Conservation (phyloP, 2,797 vertebrate species). For the Acridotheres tristis region DNA sequence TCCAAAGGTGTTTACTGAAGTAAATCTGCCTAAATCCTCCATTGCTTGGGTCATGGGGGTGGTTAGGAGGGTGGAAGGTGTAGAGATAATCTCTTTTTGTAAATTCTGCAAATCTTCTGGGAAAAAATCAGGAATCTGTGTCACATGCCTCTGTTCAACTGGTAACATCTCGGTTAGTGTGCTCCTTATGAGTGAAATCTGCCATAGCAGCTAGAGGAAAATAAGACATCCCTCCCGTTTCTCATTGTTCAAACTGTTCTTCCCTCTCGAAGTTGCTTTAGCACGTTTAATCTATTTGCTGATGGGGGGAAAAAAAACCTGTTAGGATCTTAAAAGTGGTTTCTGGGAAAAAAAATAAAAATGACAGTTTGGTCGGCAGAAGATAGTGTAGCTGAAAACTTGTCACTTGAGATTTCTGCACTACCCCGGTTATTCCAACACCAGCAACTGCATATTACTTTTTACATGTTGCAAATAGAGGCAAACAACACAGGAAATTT, state of each 20-base stretch:
- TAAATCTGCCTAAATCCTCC: constrained; percentile 96
- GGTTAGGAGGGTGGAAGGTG: constrained; percentile 81
- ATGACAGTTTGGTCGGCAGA: constrained; percentile 68
- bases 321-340: constrained; percentile 68
- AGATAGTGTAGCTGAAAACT: constrained; percentile 76
- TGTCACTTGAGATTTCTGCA: constrained; percentile 76
- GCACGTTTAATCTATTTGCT: constrained; percentile 68
- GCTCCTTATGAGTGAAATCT: constrained; percentile 59
- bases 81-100: constrained; percentile 91
- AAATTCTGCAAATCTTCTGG: constrained; percentile 82
- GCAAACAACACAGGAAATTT: constrained; percentile 74
- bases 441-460: constrained; percentile 72
- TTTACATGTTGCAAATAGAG: constrained; percentile 75
- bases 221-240: constrained; percentile 57
- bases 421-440: constrained; percentile 59
- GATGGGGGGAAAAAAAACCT: constrained; percentile 9
- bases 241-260: constrained; percentile 61
- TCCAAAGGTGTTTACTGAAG: constrained; percentile 98
- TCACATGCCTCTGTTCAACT: constrained; percentile 89
- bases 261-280: constrained; percentile 53
- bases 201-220: constrained; percentile 44
- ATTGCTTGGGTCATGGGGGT: constrained; percentile 84
- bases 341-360: constrained; percentile 32
- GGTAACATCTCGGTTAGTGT: constrained; percentile 78
- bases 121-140: constrained; percentile 87